Evolutionary conservation across 2,888 invertebrate genomes (phyloP), one percentile per base, ranked within the genome.

Genomic region (Temnothorax unifasciatus): DNA sequence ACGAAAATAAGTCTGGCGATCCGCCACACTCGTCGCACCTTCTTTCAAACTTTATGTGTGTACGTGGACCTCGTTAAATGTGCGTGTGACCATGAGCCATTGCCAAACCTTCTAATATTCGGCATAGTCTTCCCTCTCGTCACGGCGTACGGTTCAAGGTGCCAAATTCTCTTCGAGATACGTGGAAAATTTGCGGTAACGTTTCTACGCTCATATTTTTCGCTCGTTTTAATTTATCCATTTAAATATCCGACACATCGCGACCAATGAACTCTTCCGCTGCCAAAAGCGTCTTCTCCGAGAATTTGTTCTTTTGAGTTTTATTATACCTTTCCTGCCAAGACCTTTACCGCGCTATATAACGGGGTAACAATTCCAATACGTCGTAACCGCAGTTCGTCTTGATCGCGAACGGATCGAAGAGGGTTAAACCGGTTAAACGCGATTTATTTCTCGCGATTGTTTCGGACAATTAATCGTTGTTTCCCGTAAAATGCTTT

Each of bases 61-160:
- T 54, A 9, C 13, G 81, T 85, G 84, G 89, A 89, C 88, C 34
- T 34, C 34, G 34, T 34, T 34, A 34, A 34, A 34, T 90, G 21
- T 38, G 5, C 21, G n/a, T 87, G 85, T 90, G 91, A 89, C 90
- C 90, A 82, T 90, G 91, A 91, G 91, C 88, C 90, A 87, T 86
- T 91, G 92, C 89, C 92, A 92, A 92, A 90, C 84, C 90, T 87
- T 86, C 83, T 87, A 87, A 90, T 88, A 86, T 86, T 79, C 86
- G 82, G 68, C 84, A 77, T 84, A 87, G 68, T 87, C 86, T 86
- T 86, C 87, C 86, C 77, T 69, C 77, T 73, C 69, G 81, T 83
- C 90, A 82, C 71, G 82, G 82, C 84, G 13, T 25, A 74, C 86
- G 85, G 89, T 88, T 87, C 89, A 87, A 88, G 88, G 73, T 89